Base-by-base conservation (phyloP, 2,113 vertebrate species). In the Python bivittatus region DNA sequence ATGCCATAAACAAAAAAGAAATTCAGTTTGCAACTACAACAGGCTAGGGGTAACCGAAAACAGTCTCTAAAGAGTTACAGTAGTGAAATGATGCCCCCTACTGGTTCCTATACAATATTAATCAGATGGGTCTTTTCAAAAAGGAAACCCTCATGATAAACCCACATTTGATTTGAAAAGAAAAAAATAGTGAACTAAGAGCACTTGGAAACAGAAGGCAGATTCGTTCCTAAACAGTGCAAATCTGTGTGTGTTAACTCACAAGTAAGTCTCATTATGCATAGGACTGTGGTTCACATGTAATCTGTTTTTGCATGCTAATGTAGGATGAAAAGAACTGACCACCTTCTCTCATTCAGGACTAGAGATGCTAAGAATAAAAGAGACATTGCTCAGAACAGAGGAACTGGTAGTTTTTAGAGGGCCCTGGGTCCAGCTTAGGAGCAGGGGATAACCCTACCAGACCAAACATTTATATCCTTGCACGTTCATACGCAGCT, bases 81-180 rank as follows among this genome's bases (percentile, higher is more conserved):
- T 97, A 97, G 97, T 91, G 97, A 97, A 96, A 98, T 1, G 93
- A 92, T 93, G 97, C 96, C 98, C 96, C 95, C 98, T 98, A 94
- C 97, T 95, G 98, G 91, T 94, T 95, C 38, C 2, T 79, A 86
- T 92, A 90, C 58, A 88, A 90, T 12, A 92, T 58, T 91, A 87
- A 27, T 91, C 83, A 6, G 90, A 90, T 52, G 2, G 52, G 0
- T 68, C 10, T 84, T 92, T 57, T 52, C 4, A 84, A 60, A 53
- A 54, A 91, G 52, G 95, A 95, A 89, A 96, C 94, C 88, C 92
- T 87, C 88, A 92, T 72, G 58, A 86, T 92, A 94, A 38, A 38
- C 68, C n/a, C 68, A 20, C n/a, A 20, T 79, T 38, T 38, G n/a
- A 38, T 79, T 38, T 15, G n/a, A 38, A 38, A 79, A 79, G 15